phyloP scores from a whole-genome alignment of 2,113 vertebrate species.

The Aspiorhynchus laticeps region DNA sequence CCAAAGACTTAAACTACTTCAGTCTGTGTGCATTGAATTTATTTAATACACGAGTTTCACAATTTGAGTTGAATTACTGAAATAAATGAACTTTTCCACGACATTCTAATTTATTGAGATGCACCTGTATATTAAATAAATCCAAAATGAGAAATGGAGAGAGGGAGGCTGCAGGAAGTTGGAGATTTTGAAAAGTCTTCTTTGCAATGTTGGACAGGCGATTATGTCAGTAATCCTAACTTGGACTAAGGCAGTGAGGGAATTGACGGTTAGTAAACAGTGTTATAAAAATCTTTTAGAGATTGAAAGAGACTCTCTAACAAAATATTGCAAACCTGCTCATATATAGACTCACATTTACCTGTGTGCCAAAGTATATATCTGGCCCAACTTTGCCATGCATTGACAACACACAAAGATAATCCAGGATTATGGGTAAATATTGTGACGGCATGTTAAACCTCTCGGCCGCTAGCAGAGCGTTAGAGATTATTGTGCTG shows the following conservation, averaged over 20 bases:
- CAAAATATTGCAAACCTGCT: constrained; percentile 28
- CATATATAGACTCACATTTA: constrained; percentile 15
- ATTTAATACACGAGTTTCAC: too few relatives aligned
- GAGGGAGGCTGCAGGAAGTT: not conserved
- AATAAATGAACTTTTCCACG: too few relatives aligned
- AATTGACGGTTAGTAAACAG: constrained; percentile 56
- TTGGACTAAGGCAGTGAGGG: constrained; percentile 70
- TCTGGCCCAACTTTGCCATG: not conserved
- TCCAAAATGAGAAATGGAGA: constrained; percentile 17
- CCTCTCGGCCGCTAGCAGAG: not conserved
- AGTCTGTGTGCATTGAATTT: too few relatives aligned
- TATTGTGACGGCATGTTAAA: constrained; percentile 42
- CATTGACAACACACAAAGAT: constrained; percentile 16
- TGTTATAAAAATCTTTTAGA: constrained; percentile 53
- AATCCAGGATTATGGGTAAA: constrained; percentile 61
- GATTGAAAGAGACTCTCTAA: constrained; percentile 14
- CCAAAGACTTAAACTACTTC: too few relatives aligned
- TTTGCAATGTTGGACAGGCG: constrained; percentile 74
- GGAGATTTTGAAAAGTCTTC: constrained; percentile 76
- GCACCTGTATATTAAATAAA: constrained; percentile 53
- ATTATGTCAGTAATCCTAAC: constrained; percentile 78
- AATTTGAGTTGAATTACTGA: too few relatives aligned
- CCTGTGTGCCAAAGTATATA: not conserved
- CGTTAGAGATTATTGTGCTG: not conserved
- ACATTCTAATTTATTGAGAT: too few relatives aligned